Evolutionary conservation across 2,113 vertebrate genomes (phyloP).

Genomic region (Egretta garzetta): DNA sequence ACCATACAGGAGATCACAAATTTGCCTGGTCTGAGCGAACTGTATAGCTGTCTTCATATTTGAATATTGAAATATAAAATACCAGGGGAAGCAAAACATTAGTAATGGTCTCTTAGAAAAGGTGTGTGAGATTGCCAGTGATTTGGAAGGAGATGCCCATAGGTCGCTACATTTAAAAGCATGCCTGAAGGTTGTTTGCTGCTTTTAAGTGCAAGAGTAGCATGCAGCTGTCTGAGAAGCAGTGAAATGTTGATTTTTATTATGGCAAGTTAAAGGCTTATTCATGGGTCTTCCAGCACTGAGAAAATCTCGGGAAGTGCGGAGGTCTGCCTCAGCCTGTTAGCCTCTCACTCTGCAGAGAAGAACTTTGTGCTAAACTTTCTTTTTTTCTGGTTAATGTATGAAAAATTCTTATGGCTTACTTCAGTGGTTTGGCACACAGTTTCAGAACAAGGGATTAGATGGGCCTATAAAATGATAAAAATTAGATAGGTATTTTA

Average conservation of each 20-base stretch:
- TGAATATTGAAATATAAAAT: background rate
- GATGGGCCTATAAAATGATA: background rate
- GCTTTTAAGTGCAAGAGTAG: background rate
- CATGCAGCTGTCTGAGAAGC: background rate
- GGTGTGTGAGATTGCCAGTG: background rate
- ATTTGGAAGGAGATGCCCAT: background rate
- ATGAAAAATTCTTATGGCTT: background rate
- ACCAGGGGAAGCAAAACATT: background rate
- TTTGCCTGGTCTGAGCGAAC: background rate
- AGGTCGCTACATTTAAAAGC: background rate
- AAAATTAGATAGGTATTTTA: background rate
- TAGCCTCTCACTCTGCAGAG: background rate
- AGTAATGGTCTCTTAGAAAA: background rate
- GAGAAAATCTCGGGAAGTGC: background rate
- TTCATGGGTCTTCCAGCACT: background rate
- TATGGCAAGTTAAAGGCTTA: background rate
- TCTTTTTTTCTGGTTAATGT: background rate
- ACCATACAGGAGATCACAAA: background rate
- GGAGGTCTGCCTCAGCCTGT: background rate
- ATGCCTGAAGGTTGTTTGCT: background rate
- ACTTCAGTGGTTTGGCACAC: background rate
- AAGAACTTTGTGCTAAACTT: background rate
- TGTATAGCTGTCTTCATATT: background rate
- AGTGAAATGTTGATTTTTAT: background rate
- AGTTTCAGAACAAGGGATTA: background rate